Conservation (phyloP, 2,113 vertebrate genomes). For the Cephalopterus ornatus region DNA sequence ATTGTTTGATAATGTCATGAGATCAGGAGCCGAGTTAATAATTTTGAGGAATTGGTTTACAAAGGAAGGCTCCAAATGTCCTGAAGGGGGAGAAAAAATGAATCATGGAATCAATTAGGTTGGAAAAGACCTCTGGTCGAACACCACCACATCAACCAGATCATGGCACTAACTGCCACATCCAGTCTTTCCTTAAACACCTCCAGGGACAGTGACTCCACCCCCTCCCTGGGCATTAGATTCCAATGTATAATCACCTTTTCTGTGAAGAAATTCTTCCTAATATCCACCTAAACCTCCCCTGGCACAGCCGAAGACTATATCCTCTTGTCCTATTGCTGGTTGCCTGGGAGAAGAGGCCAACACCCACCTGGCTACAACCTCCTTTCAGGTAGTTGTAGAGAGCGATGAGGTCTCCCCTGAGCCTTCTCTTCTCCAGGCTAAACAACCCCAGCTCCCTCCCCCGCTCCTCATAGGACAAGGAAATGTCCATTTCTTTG, state of each 20-base stretch:
- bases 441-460: neutral
- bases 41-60: neutral
- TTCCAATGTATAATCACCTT: neutral
- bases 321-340: neutral
- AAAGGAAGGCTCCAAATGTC: neutral
- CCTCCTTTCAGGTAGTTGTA: neutral
- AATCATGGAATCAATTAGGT: neutral
- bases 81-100: neutral
- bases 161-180: neutral
- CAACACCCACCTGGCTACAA: neutral
- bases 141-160: neutral
- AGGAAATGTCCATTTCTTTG: neutral
- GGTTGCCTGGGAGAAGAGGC: neutral
- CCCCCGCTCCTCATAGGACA: neutral
- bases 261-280: neutral
- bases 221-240: neutral
- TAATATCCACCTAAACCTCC: neutral
- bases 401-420: neutral
- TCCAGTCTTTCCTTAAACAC: neutral
- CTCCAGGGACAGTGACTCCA: neutral
- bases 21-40: neutral
- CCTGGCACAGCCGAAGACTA: neutral
- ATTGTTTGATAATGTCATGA: neutral
- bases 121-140: neutral
- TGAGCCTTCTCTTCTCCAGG: neutral